Evolutionary conservation across 2,113 vertebrate genomes (phyloP).

Genomic region (Chlamydotis undulata): DNA sequence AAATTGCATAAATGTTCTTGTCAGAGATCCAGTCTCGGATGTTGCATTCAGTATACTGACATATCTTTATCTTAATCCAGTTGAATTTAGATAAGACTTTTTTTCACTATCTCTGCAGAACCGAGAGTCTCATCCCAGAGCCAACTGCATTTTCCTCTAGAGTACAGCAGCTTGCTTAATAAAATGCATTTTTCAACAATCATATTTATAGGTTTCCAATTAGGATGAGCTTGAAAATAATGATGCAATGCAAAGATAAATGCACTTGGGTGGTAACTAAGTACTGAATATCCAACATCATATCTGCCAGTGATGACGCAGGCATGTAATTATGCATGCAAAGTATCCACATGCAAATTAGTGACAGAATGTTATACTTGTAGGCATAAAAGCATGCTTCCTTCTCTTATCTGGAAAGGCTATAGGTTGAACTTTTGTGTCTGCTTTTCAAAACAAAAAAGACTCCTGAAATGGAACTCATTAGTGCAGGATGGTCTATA

Average conservation of each 20-base stretch:
- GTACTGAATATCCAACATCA: background rate
- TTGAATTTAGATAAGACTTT: background rate
- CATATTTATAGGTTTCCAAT: background rate
- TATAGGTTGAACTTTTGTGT: background rate
- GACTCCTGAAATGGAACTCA: slow-evolving; percentile 21
- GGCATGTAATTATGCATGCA: background rate
- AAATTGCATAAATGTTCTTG: background rate
- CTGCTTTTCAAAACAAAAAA: slow-evolving; percentile 32
- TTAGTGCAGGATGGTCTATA: background rate
- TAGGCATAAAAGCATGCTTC: background rate
- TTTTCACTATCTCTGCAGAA: background rate
- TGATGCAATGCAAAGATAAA: background rate
- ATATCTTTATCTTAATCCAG: background rate
- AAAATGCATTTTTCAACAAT: background rate
- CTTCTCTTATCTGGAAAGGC: background rate
- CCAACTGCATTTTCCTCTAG: background rate
- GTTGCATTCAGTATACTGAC: background rate
- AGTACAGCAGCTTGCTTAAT: background rate
- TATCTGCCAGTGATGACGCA: background rate
- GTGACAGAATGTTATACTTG: background rate
- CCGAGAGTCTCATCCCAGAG: background rate
- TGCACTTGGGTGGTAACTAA: background rate
- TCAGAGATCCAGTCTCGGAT: background rate
- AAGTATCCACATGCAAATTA: background rate
- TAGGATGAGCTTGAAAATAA: background rate